Conservation (phyloP, 2,888 invertebrate genomes). For the Microplitis manilae region DNA sequence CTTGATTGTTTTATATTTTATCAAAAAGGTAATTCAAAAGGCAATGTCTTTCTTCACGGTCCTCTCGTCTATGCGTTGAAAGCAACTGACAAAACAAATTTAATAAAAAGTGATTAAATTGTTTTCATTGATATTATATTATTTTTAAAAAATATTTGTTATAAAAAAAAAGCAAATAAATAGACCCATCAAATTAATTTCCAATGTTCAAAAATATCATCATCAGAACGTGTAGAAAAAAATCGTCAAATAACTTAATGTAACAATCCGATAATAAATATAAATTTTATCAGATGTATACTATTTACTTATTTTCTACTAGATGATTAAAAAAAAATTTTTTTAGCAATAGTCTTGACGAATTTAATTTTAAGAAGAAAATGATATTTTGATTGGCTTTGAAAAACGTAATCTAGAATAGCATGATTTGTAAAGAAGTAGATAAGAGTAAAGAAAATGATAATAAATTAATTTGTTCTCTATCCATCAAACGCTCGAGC, state of each 20-base stretch:
- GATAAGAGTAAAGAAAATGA: not conserved
- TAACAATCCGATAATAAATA: too few relatives aligned
- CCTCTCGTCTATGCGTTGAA: conserved; percentile 46
- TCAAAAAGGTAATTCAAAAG: conserved; percentile 43
- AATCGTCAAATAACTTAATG: too few relatives aligned
- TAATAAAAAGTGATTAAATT: not conserved
- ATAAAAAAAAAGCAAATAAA: not conserved
- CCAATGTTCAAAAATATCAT: too few relatives aligned
- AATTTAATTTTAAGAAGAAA: too few relatives aligned
- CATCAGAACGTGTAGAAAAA: too few relatives aligned
- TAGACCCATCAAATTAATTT: too few relatives aligned
- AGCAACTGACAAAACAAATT: not conserved
- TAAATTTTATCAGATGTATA: too few relatives aligned
- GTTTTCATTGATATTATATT: not conserved
- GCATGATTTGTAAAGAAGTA: not conserved
- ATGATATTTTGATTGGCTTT: too few relatives aligned
- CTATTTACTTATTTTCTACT: too few relatives aligned
- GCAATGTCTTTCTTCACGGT: conserved; percentile 51
- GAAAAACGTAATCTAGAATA: too few relatives aligned
- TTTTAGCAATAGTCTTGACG: too few relatives aligned
- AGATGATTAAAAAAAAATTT: too few relatives aligned
- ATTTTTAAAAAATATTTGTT: not conserved
- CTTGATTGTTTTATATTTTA: conserved; percentile 16
- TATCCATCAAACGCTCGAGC: not conserved
- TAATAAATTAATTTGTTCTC: not conserved